phyloP scores from a whole-genome alignment of 2,888 invertebrate genomes.

The Aphidius colemani region DNA sequence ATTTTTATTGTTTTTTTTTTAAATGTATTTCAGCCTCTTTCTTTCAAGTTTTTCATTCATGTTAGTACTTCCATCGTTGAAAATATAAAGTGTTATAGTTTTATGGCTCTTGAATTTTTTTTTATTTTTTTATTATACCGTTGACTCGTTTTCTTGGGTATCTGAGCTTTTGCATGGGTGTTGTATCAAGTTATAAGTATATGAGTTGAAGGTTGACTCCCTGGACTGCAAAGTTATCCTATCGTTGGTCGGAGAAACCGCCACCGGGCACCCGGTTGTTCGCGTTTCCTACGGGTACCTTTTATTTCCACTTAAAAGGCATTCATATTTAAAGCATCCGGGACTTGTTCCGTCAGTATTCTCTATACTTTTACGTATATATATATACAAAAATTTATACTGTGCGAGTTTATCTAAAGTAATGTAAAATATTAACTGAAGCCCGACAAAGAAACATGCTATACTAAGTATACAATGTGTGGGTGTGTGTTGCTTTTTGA shows the following conservation, averaged over 20 bases:
- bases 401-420: slow-evolving; percentile 34
- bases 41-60: background rate
- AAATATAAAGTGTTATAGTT: slow-evolving; percentile 11
- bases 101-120: background rate
- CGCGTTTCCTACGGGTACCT: slow-evolving; percentile 33
- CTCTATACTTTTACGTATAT: background rate
- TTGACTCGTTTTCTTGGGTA: slow-evolving; percentile 18
- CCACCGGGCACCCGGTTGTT: slow-evolving; percentile 17
- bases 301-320: slow-evolving; percentile 48
- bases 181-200: background rate
- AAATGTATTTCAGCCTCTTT: slow-evolving; percentile 1
- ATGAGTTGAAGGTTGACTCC: slow-evolving; percentile 16
- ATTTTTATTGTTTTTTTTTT: slow-evolving; percentile 1
- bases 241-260: background rate
- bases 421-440: slow-evolving; percentile 39
- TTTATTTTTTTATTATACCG: slow-evolving; percentile 22
- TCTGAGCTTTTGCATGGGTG: no score
- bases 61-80: no score
- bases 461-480: no score
- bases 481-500: no score
- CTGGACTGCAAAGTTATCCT: slow-evolving; percentile 7
- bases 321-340: slow-evolving; percentile 50
- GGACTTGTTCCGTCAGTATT: slow-evolving; percentile 4
- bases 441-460: background rate
- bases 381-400: slow-evolving; percentile 34